A percentile compares a stretch with the other conserved stretches of the same genome.
Evolutionary conservation across 2,888 invertebrate species (phyloP).

Genomic region (Philopedon plagiatum): DNA sequence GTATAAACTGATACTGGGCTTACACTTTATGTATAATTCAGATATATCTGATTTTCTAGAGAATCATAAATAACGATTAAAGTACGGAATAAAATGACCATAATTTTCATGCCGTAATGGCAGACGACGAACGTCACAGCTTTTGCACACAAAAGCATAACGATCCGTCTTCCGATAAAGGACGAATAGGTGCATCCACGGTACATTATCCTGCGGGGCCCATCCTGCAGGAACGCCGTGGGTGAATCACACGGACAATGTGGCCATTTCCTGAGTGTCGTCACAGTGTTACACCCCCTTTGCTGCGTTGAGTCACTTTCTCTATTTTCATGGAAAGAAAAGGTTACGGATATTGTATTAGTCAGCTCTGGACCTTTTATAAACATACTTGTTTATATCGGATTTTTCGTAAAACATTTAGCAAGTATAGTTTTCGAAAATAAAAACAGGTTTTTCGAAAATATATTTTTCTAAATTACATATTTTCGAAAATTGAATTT

Average conservation of each 20-base stretch:
- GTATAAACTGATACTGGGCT: too few species aligned
- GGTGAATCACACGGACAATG: conserved; percentile 66
- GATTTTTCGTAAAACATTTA: too few species aligned
- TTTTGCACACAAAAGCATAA: conserved; percentile 53
- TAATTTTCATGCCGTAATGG: conserved; percentile 4
- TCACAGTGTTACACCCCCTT: conserved; percentile 39
- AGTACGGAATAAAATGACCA: conserved; percentile 4
- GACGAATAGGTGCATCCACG: conserved; percentile 65
- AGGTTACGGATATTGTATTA: conserved; percentile 8
- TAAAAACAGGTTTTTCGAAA: too few species aligned
- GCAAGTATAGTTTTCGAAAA: too few species aligned
- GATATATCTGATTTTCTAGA: background rate
- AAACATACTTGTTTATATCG: too few species aligned
- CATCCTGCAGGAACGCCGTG: conserved; percentile 58
- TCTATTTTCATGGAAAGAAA: conserved; percentile 19
- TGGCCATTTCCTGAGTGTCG: conserved; percentile 61
- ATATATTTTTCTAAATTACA: too few species aligned
- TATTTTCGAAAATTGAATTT: too few species aligned
- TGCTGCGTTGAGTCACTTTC: conserved; percentile 38
- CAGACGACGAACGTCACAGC: conserved; percentile 5
- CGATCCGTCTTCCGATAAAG: conserved; percentile 59
- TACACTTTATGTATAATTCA: background rate
- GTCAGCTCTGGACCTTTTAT: background rate
- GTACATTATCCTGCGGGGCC: conserved; percentile 64
- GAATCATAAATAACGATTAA: background rate